phyloP scores from a whole-genome alignment of 2,888 invertebrate genomes.

The Nowickia ferox region DNA sequence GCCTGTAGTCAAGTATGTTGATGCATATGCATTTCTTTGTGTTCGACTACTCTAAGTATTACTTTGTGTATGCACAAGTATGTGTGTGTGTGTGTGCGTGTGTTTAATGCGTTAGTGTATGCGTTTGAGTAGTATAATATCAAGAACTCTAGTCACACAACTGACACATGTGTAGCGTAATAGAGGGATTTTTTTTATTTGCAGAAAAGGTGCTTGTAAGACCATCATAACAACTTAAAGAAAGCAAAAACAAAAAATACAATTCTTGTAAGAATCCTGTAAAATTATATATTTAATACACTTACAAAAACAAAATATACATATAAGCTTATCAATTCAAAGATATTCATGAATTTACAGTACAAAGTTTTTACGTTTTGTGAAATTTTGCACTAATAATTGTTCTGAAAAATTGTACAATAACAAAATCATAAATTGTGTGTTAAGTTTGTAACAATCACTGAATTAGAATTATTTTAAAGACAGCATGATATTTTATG shows the following conservation, averaged over 20 bases:
- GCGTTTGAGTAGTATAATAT: conserved; percentile 8
- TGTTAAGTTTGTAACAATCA: too few relatives aligned
- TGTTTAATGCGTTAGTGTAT: neutral
- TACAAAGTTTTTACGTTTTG: too few relatives aligned
- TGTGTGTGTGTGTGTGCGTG: neutral
- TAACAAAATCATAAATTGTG: too few relatives aligned
- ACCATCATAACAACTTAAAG: conserved; percentile 40
- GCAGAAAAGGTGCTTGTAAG: conserved; percentile 19
- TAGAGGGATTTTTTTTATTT: conserved; percentile 47
- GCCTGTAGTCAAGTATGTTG: neutral
- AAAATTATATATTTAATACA: neutral
- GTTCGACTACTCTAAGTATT: conserved; percentile 6
- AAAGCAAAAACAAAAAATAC: conserved; percentile 10
- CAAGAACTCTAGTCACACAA: conserved; percentile 41
- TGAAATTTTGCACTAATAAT: too few relatives aligned
- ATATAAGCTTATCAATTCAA: too few relatives aligned
- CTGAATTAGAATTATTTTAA: too few relatives aligned
- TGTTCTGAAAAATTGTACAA: too few relatives aligned
- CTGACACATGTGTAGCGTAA: conserved; percentile 56
- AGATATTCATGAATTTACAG: too few relatives aligned
- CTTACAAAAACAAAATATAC: neutral
- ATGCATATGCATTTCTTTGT: conserved; percentile 24
- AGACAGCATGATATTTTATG: too few relatives aligned
- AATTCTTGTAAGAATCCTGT: neutral
- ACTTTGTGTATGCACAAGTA: too few relatives aligned